Percentiles rank a stretch among this genome's conserved stretches.
These are phyloP conservation scores for Abramis brama DNA, from an alignment of 2,113 vertebrate genomes.

Conservation along the genomic window DNA sequence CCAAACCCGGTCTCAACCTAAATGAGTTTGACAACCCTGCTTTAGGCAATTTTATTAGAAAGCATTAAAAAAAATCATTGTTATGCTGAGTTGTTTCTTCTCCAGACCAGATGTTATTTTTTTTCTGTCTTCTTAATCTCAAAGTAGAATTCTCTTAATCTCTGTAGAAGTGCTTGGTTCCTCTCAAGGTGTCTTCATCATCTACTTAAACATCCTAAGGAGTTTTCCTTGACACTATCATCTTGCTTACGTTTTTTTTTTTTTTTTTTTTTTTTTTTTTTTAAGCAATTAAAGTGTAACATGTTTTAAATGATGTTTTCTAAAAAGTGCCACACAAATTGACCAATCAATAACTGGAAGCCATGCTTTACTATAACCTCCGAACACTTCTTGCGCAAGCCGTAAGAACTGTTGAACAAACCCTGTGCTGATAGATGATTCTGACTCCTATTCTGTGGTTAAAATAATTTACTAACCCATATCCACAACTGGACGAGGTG, in stretches of 20 bases:
- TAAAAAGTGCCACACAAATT: not conserved
- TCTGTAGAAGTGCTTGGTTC: too few relatives aligned
- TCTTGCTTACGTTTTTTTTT: too few relatives aligned
- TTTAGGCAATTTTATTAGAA: not conserved
- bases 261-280: not conserved
- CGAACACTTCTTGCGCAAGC: not conserved
- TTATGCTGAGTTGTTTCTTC: not conserved
- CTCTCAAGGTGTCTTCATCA: not conserved
- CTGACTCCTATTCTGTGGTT: conserved; percentile 20
- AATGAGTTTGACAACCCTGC: not conserved
- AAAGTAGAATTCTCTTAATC: not conserved
- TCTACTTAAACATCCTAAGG: not conserved
- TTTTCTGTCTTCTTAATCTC: not conserved
- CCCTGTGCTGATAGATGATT: conserved; percentile 15
- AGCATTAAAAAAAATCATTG: not conserved
- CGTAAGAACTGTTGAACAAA: not conserved
- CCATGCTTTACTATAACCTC: not conserved
- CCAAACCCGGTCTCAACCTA: not conserved
- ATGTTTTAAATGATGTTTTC: not conserved
- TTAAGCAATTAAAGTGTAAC: not conserved
- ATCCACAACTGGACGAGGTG: conserved; percentile 6
- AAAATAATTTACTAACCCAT: conserved; percentile 37
- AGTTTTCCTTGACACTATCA: not conserved
- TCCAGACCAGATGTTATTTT: not conserved
- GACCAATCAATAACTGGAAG: not conserved